Evolutionary conservation across 2,113 vertebrate genomes (phyloP).

Genomic region (Romanogobio albipinnatus): DNA sequence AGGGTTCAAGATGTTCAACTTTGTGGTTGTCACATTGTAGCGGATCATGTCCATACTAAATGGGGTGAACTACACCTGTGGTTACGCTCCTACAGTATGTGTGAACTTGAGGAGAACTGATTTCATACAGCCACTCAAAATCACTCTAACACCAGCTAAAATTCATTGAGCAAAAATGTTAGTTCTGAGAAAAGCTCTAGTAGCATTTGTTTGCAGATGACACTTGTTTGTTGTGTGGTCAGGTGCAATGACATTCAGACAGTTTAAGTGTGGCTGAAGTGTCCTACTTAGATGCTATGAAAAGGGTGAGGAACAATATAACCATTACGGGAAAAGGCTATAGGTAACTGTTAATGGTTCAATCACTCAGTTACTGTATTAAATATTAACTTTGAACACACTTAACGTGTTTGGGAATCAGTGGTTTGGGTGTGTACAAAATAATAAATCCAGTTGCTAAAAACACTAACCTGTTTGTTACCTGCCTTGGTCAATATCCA

Average conservation of each 20-base stretch:
- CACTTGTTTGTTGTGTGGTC: background rate
- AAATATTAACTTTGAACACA: constrained; percentile 11
- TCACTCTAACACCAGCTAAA: background rate
- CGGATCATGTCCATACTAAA: background rate
- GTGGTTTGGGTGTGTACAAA: background rate
- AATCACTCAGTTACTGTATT: constrained; percentile 19
- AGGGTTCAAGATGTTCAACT: background rate
- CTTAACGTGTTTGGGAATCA: background rate
- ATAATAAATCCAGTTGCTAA: background rate
- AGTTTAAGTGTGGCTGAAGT: background rate
- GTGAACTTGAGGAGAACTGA: background rate
- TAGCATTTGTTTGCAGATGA: background rate
- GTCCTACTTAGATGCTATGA: background rate
- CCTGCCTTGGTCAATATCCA: background rate
- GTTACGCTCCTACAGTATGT: background rate
- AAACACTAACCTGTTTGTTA: background rate
- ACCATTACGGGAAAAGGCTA: background rate
- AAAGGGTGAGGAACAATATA: background rate
- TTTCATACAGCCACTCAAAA: background rate
- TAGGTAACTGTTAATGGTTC: background rate
- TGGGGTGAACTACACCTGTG: background rate
- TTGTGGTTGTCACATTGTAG: background rate
- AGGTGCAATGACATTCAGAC: background rate
- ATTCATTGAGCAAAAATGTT: background rate
- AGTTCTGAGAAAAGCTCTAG: background rate